These are phyloP conservation scores for Cinclus mexicanus DNA, from an alignment of 2,113 vertebrate species.

Conservation along the genomic window DNA sequence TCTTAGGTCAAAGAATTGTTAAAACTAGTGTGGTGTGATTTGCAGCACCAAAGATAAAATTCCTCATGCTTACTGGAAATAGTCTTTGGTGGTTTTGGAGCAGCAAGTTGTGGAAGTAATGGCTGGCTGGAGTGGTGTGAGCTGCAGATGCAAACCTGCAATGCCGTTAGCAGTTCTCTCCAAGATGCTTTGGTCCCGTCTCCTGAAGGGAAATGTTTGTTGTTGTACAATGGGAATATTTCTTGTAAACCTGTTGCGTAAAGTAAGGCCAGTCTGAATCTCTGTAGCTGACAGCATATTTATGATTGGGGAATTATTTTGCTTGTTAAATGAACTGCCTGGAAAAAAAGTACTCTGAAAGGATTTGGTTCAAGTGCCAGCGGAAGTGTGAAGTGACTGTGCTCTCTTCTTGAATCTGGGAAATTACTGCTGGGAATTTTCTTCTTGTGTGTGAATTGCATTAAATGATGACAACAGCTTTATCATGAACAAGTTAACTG, in stretches of 20 bases:
- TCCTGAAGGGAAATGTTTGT: neutral
- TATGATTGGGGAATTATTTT: neutral
- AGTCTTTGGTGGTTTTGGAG: neutral
- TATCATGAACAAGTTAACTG: neutral
- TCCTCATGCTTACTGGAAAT: accelerated
- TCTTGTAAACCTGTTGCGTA: neutral
- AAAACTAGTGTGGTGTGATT: neutral
- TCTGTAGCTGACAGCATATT: neutral
- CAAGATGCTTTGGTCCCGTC: neutral
- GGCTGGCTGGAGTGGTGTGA: neutral
- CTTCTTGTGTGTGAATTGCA: neutral
- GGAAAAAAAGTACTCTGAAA: neutral
- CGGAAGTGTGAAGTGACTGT: neutral
- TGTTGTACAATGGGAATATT: neutral
- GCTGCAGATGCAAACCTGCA: neutral
- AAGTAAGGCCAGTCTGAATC: neutral
- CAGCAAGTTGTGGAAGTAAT: neutral
- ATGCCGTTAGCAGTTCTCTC: neutral
- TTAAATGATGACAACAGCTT: neutral
- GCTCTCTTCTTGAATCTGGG: neutral
- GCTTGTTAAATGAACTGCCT: neutral
- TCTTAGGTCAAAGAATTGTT: neutral
- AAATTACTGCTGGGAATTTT: conserved; percentile 10
- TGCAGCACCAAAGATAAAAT: neutral
- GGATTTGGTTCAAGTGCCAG: neutral